Evolutionary conservation across 2,113 vertebrate genomes (phyloP), one percentile per base, ranked within the genome.

Genomic region (Crotalus helleri): DNA sequence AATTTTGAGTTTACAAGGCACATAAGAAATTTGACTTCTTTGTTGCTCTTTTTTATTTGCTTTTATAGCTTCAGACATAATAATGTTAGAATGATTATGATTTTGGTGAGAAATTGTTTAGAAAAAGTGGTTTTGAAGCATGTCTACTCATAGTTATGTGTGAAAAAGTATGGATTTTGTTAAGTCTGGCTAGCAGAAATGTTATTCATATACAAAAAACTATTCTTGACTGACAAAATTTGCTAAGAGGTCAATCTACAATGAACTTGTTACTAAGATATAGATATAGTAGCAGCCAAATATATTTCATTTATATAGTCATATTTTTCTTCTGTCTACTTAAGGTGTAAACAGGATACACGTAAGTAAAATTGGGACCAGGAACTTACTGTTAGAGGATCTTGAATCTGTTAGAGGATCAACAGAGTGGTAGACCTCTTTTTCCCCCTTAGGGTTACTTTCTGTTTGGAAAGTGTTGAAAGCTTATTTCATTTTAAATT

Each of bases 1-100:
- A 24, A 85, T 90, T 92, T 44, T 69, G 21, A 94, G 15, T 54
- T 44, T 7, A 61, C 11, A 91, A 96, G 89, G 26, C 9, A 91
- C 92, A 26, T 59, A 23, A 49, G 51, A 7, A 59, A 19, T 81
- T 39, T 74, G 13, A 5, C 15, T 74, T 74, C n/a, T 33, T 81
- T 81, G 69, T 39, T 81, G 17, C 17, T 33, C 64, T 81, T 81
- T 39, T 81, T 39, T 21, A 74, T 81, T 39, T 81, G 33, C 17
- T 81, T 1, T 81, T 39, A 39, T 81, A 94, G 61, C 51, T 1
- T 91, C n/a, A 0, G 0, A 91, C 0, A 90, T 2, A 92, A 46
- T 53, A 92, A 81, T 39, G 53, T 89, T 91, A 90, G 59, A 85
- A 90, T 81, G 59, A 54, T 44, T 29, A 51, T n/a, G 51, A 5